Evolutionary conservation across 2,113 vertebrate genomes (phyloP).

Genomic region (Benitochromis conjunctus): DNA sequence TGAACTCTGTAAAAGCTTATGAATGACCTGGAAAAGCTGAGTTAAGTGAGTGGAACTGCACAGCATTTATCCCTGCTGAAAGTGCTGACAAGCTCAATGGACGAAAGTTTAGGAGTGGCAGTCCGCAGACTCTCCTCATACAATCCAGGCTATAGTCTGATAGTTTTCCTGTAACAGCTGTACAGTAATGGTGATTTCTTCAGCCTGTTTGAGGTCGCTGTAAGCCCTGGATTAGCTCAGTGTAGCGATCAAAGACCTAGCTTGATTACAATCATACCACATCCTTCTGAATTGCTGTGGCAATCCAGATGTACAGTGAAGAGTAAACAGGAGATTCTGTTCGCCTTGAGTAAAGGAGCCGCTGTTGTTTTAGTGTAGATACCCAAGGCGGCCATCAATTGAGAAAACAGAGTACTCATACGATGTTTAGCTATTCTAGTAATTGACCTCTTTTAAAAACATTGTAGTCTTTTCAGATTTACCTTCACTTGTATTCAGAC

Average conservation of each 20-base stretch:
- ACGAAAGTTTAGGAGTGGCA: conserved; percentile 31
- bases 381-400: not conserved
- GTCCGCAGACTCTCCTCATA: conserved; percentile 7
- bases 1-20: conserved; percentile 58
- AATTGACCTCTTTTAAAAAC: not conserved
- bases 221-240: conserved; percentile 23
- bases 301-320: conserved; percentile 6
- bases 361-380: not conserved
- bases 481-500: not conserved
- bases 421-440: not conserved
- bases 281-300: conserved; percentile 18
- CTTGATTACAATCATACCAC: conserved; percentile 13
- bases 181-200: not conserved
- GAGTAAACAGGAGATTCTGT: not conserved
- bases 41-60: conserved; percentile 68
- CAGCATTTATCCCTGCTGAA: conserved; percentile 57
- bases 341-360: not conserved
- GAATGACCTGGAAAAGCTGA: conserved; percentile 68
- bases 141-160: conserved; percentile 32
- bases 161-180: conserved; percentile 15
- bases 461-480: not conserved
- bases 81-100: conserved; percentile 66
- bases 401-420: not conserved
- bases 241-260: conserved; percentile 27
- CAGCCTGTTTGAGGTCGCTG: not conserved